A percentile compares a stretch with the other conserved stretches of the same genome.
These are phyloP conservation scores for Schlechtendalia chinensis DNA, from an alignment of 1,140 invertebrate genomes.

Conservation along the genomic window DNA sequence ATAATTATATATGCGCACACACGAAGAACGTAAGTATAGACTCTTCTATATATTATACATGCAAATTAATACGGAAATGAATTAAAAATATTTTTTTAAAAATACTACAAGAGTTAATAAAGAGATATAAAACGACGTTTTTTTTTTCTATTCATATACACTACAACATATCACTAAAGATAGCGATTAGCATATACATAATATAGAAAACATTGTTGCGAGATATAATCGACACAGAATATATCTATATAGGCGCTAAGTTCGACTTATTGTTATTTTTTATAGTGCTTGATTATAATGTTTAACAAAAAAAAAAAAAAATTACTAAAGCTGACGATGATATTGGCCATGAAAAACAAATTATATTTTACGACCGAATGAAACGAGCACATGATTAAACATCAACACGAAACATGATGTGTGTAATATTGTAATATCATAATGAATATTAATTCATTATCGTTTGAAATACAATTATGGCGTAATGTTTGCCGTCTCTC, in stretches of 20 bases:
- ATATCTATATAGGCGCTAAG: not conserved
- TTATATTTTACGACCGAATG: not conserved
- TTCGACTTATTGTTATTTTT: not conserved
- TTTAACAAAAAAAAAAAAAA: too few species aligned
- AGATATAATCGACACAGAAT: not conserved
- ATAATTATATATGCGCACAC: too few species aligned
- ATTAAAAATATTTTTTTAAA: too few species aligned
- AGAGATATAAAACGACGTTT: too few species aligned
- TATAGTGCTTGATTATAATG: too few species aligned
- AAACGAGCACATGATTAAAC: constrained; percentile 7
- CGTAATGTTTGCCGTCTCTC: not conserved
- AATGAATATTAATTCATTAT: too few species aligned
- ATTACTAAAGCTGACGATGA: not conserved
- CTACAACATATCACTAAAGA: too few species aligned
- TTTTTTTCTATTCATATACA: not conserved
- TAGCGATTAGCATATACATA: not conserved
- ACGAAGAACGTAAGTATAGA: too few species aligned
- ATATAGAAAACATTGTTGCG: not conserved
- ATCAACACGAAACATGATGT: not conserved
- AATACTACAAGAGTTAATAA: not conserved
- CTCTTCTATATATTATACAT: not conserved
- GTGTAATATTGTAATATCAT: too few species aligned
- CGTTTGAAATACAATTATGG: not conserved
- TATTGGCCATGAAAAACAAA: not conserved
- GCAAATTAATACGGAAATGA: not conserved